These are phyloP conservation scores for Sceloporus undulatus DNA, from an alignment of 2,113 vertebrate species.

Conservation along the genomic window DNA sequence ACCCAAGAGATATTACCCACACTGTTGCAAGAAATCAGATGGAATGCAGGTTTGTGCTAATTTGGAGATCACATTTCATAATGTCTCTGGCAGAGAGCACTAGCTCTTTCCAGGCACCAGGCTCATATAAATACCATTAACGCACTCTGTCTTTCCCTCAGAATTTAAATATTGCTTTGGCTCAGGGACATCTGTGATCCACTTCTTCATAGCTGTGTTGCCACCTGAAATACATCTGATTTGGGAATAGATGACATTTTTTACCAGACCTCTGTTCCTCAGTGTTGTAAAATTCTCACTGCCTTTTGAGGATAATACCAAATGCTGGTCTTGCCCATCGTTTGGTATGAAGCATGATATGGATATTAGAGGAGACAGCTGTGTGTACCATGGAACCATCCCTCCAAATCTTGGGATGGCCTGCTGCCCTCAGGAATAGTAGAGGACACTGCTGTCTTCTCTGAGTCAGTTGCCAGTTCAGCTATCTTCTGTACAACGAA, in stretches of 20 bases:
- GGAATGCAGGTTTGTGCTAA: slow-evolving; percentile 26
- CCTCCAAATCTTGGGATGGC: not conserved
- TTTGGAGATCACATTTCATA: slow-evolving; percentile 6
- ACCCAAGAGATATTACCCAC: not conserved
- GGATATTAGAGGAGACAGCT: not conserved
- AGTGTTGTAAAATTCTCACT: not conserved
- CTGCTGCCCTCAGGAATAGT: not conserved
- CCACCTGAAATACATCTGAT: not conserved
- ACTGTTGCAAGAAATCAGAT: slow-evolving; percentile 26
- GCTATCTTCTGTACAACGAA: too few species aligned
- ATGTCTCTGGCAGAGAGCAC: not conserved
- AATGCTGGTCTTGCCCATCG: not conserved
- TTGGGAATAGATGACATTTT: not conserved
- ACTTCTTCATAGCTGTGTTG: not conserved
- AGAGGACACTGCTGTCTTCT: too few species aligned
- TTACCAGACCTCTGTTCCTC: too few species aligned
- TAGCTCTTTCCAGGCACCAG: slow-evolving; percentile 5
- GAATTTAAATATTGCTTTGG: not conserved
- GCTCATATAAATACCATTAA: not conserved
- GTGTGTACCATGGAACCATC: not conserved
- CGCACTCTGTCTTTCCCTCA: not conserved
- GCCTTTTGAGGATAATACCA: not conserved
- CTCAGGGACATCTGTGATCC: not conserved
- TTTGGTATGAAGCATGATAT: not conserved
- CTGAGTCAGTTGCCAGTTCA: too few species aligned